Evolutionary conservation across 2,888 invertebrate genomes (phyloP), one percentile per base, ranked within the genome.

Genomic region (Dinocampus coccinellae): DNA sequence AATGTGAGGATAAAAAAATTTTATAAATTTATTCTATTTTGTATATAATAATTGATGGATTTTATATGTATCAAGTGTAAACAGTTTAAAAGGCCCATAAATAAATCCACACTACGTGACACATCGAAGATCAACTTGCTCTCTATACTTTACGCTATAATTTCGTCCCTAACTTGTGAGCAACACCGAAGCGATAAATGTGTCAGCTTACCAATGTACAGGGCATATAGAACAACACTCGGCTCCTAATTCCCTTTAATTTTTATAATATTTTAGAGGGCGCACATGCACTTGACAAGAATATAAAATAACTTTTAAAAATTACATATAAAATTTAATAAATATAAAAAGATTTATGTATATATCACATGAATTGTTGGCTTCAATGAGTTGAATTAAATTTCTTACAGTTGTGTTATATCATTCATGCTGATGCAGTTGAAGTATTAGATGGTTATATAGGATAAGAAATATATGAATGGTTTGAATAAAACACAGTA

Each of bases 81-180:
- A 84, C 81, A 81, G 81, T 83, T 79, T 84, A 81, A n/a, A 82
- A 84, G 79, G 80, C 76, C 80, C 78, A 78, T 82, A 83, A 83
- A 85, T 72, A 80, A 75, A 79, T 83, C 82, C 73, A 76, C 83
- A 76, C 71, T 58, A 72, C 69, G 33, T 63, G 63, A 75, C 72
- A 70, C 71, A 71, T 73, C 69, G 66, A 73, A 73, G 68, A 77
- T 77, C 77, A 76, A 77, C 73, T 76, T 74, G 72, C 69, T 66
- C 64, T 69, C 55, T 62, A 73, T 68, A 42, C 57, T 57, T n/a
- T 63, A 26, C 42, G 68, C 52, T 67, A 74, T 72, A 64, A 72
- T 72, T 57, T 75, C 55, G 61, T 61, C 58, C 13, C 70, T 60
- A 73, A 68, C 73, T 72, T 69, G 70, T 47, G 66, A 65, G 64